Percentiles rank a stretch among this genome's conserved stretches.
Evolutionary conservation across 2,888 invertebrate species (phyloP).

Genomic region (Resseliella maxima): DNA sequence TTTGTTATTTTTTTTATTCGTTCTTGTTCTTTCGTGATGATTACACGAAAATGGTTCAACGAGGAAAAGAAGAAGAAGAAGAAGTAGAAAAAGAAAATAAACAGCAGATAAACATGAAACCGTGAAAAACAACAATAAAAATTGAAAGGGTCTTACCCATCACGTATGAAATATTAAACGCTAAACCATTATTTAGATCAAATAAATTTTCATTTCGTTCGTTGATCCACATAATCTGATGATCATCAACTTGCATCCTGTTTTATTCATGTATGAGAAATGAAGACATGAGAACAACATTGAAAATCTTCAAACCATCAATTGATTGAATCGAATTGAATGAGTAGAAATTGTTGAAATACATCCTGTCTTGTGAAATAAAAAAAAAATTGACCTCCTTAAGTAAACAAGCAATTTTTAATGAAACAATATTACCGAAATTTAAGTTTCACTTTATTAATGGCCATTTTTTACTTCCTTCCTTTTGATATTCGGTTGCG

Average conservation of each 20-base stretch:
- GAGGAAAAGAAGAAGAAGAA: not conserved
- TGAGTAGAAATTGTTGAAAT: not conserved
- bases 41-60: conserved; percentile 1
- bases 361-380: not conserved
- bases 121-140: not conserved
- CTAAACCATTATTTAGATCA: conserved; percentile 53
- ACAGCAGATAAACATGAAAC: not conserved
- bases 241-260: not conserved
- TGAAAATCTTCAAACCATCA: not conserved
- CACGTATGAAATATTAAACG: conserved; percentile 53
- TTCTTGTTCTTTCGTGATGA: not conserved
- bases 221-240: not conserved
- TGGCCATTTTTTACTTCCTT: conserved; percentile 27
- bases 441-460: conserved; percentile 35
- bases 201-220: conserved; percentile 40
- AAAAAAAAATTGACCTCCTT: conserved; percentile 6
- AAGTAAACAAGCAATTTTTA: conserved; percentile 48
- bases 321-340: not conserved
- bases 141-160: conserved; percentile 19
- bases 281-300: not conserved
- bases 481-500: not conserved
- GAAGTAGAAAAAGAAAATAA: no score
- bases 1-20: not conserved
- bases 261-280: not conserved
- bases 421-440: conserved; percentile 1